phyloP scores from a whole-genome alignment of 2,797 vertebrate genomes.

The Acipenser ruthenus region DNA sequence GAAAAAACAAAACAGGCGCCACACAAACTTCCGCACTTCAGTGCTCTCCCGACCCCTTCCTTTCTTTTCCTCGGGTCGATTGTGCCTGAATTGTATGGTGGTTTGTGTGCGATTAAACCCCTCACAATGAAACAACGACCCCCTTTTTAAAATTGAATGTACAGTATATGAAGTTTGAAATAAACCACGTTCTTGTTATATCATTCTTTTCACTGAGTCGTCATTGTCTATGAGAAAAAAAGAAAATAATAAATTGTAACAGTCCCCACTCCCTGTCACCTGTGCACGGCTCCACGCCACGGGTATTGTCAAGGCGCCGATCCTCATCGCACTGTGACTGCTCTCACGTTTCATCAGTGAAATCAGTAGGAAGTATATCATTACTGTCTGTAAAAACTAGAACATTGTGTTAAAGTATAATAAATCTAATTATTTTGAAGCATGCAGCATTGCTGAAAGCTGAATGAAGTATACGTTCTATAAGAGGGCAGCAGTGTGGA shows the following conservation, averaged over 20 bases:
- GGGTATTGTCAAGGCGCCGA: slow-evolving; percentile 4
- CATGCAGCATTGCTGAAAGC: not conserved
- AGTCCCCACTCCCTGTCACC: not conserved
- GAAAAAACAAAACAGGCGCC: no score
- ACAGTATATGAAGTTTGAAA: slow-evolving; percentile 1
- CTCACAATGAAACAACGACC: no score
- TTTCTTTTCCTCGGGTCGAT: no score
- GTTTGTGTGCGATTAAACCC: no score
- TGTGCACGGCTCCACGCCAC: slow-evolving; percentile 6
- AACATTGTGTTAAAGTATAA: not conserved
- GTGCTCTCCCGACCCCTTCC: no score
- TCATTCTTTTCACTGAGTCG: not conserved
- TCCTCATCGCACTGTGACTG: slow-evolving; percentile 8
- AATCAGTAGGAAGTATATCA: slow-evolving; percentile 2
- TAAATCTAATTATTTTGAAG: not conserved
- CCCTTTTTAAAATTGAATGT: no score
- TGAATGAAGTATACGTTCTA: not conserved
- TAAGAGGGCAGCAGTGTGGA: no score
- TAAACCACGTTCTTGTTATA: slow-evolving; percentile 5
- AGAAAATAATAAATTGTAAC: no score
- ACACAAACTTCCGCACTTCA: not conserved
- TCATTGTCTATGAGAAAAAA: not conserved
- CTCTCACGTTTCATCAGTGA: slow-evolving; percentile 1
- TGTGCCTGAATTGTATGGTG: no score
- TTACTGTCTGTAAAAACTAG: not conserved